Evolutionary conservation across 2,113 vertebrate genomes (phyloP), one percentile per base, ranked within the genome.

Genomic region (Aegithalos caudatus): DNA sequence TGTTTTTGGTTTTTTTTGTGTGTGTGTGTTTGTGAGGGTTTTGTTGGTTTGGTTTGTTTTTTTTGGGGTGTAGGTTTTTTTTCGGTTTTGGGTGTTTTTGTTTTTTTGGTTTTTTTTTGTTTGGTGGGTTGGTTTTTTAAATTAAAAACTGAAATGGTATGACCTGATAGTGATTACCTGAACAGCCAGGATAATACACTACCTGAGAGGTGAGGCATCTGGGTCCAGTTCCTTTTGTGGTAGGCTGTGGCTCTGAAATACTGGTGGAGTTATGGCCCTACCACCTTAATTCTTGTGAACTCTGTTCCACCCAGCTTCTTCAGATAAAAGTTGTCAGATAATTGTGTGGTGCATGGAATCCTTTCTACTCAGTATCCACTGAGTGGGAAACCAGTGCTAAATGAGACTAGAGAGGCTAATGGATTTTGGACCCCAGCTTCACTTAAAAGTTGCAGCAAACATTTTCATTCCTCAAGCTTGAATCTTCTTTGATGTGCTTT

Each of bases 401-500:
- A 45, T 66, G 29, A 58, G 23, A 24, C 35, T 38, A 31, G n/a
- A 29, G 48, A 79, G 20, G 15, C 8, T 66, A 50, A 25, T 35
- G 71, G 48, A n/a, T 77, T 93, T 70, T 92, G 60, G 58, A 65
- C 27, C 22, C 14, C 37, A 44, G 6, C 28, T 91, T 95, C 37
- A 23, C 8, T 11, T 66, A 70, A 57, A 57, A 66, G 19, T 78
- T 95, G 35, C 35, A 80, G 28, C 23, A 70, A 93, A 67, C 19
- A 7, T 88, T 67, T 90, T 86, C 27, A 47, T 74, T 90, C n/a
- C 33, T 86, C 44, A 70, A 51, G 56, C 38, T 80, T 69, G 29
- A 61, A 42, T 80, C 50, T 85, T 81, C 80, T 94, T 95, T 94
- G 73, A 91, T 91, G 69, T 92, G 56, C 80, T 92, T 90, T 85